Conservation (phyloP, 2,888 invertebrate genomes). For the Microctonus brassicae region DNA sequence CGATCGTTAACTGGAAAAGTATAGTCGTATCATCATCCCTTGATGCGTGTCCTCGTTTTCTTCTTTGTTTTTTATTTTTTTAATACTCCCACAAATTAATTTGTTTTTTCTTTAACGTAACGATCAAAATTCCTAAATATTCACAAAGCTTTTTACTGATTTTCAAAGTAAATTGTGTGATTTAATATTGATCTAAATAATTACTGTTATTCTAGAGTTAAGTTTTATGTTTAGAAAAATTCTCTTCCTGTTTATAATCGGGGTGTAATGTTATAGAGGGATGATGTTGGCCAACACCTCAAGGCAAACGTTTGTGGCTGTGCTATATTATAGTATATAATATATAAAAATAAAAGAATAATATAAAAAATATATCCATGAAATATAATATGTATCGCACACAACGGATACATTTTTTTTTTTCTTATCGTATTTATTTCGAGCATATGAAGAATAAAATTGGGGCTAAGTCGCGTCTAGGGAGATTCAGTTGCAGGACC, state of each 20-base stretch:
- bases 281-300: conserved; percentile 60
- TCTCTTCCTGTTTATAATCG: conserved; percentile 12
- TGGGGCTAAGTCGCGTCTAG: conserved; percentile 59
- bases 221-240: too few relatives aligned
- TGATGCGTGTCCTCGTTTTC: too few relatives aligned
- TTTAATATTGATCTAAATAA: too few relatives aligned
- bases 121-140: too few relatives aligned
- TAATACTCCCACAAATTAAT: neutral
- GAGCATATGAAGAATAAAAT: neutral
- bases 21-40: neutral
- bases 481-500: conserved; percentile 50
- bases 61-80: too few relatives aligned
- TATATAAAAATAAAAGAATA: neutral
- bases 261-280: conserved; percentile 28
- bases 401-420: neutral
- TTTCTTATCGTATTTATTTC: neutral
- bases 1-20: neutral
- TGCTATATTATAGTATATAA: neutral
- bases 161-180: too few relatives aligned
- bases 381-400: neutral
- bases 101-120: too few relatives aligned
- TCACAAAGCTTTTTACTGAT: too few relatives aligned
- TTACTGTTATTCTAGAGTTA: too few relatives aligned
- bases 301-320: conserved; percentile 57
- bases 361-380: neutral